Evolutionary conservation across 2,113 vertebrate species (phyloP).

Genomic region (Syrrhaptes paradoxus): DNA sequence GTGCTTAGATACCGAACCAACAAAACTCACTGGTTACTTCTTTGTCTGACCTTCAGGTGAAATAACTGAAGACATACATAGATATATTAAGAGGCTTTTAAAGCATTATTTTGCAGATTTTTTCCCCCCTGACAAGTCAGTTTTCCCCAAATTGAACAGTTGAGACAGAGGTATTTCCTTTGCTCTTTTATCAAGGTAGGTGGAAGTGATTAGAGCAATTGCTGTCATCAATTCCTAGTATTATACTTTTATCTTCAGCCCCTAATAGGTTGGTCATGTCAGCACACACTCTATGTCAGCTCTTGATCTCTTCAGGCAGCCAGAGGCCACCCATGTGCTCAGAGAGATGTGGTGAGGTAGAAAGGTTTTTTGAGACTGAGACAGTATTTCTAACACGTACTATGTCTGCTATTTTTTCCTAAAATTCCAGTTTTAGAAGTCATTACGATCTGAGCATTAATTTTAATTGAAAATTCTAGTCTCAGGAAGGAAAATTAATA

Average conservation of each 20-base stretch:
- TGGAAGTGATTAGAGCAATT: constrained; percentile 62
- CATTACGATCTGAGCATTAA: background rate
- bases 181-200: constrained; percentile 59
- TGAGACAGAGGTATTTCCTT: constrained; percentile 17
- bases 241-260: constrained; percentile 45
- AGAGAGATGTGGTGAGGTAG: constrained; percentile 42
- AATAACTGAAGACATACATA: background rate
- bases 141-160: background rate
- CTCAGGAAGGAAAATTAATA: background rate
- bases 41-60: background rate
- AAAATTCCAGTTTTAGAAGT: background rate
- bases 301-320: constrained; percentile 55
- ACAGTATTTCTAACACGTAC: background rate
- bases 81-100: background rate
- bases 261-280: constrained; percentile 30
- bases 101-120: background rate
- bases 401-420: background rate
- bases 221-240: background rate
- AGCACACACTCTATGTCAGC: constrained; percentile 40
- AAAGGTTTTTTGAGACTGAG: constrained; percentile 32
- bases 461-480: background rate
- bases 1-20: background rate
- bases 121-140: background rate
- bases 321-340: constrained; percentile 18
- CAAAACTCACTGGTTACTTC: background rate